A percentile compares a stretch with the other conserved stretches of the same genome.
Evolutionary conservation across 92 coral and sea anemone genomes (phyloP).

Genomic region (Porites rus): DNA sequence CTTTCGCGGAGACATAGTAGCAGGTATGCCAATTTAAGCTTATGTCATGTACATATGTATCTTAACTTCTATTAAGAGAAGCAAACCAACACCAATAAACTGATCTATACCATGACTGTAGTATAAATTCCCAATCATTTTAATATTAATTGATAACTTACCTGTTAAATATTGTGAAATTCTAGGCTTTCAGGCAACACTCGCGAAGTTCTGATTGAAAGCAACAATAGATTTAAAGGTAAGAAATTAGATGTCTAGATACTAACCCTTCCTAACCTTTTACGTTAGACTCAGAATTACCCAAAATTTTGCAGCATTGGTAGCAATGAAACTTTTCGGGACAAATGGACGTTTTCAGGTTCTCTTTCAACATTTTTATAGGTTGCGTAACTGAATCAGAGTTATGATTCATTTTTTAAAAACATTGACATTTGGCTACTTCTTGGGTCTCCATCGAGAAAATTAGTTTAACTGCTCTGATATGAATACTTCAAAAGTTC

Average conservation of each 20-base stretch:
- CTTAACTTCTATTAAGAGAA: background rate
- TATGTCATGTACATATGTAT: background rate
- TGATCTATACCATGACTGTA: background rate
- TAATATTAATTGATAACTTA: background rate
- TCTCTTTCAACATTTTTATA: too few species aligned
- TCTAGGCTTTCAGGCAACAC: constrained; percentile 3
- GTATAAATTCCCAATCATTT: background rate
- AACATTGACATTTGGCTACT: too few species aligned
- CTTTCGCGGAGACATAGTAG: background rate
- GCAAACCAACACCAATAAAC: background rate
- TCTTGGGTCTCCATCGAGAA: background rate
- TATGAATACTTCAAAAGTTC: background rate
- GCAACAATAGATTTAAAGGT: constrained; percentile 2
- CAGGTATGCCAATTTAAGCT: constrained; percentile 4
- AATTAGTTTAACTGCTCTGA: background rate
- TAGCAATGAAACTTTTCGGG: too few species aligned
- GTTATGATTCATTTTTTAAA: too few species aligned
- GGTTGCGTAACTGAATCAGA: too few species aligned
- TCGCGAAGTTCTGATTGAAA: background rate
- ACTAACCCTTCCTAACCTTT: too few species aligned
- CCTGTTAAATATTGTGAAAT: background rate
- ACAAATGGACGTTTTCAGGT: too few species aligned
- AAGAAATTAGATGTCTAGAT: background rate
- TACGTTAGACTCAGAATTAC: too few species aligned
- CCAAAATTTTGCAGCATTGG: too few species aligned